Base-by-base conservation (phyloP, 2,888 invertebrate genomes). In the Lycocerus yunnanus region DNA sequence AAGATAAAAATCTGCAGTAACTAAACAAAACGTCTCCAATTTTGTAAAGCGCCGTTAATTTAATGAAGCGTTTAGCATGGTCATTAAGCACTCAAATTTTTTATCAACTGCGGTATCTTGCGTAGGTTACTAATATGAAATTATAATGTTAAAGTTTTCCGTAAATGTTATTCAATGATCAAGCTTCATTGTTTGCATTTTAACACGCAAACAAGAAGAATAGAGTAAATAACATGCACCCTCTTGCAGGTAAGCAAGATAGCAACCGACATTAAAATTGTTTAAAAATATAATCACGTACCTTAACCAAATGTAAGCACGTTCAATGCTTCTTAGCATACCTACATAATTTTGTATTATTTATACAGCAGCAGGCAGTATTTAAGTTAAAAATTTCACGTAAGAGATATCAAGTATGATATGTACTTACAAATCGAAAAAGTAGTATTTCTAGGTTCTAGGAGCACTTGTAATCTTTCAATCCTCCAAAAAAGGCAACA, bases 331-430 rank as follows among this genome's bases (percentile, higher is more conserved):
- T 69, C 72, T 58, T 75, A 60, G 72, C 75, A 75, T 75, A 73
- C 75, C 75, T 69, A 75, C 75, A 73, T 75, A 75, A 75, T 75
- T 73, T 75, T 24, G 65, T 65, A 68, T 72, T 75, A 75, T 75
- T 75, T 70, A 73, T 73, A 61, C 75, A 73, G 72, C 58, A 66
- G 43, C 43, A 43, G 43, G 72, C 65, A 58, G 58, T 69, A 70
- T 59, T 75, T 73, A 70, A 75, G 71, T 71, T 58, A 43, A 67
- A 71, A 70, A 70, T 58, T 20, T 68, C 70, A 67, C 66, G 61
- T 69, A 20, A 18, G 27, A 65, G 58, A 70, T 61, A 66, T 66
- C 2, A 43, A 43, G 43, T 43, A 43, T 43, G n/a, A n/a, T 43
- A 43, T 43, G n/a, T n/a, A n/a, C 43, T 43, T n/a, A 43, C 43